Evolutionary conservation across 2,888 invertebrate genomes (phyloP), one percentile per base, ranked within the genome.

Genomic region (Chaetogeoica ovagalla): DNA sequence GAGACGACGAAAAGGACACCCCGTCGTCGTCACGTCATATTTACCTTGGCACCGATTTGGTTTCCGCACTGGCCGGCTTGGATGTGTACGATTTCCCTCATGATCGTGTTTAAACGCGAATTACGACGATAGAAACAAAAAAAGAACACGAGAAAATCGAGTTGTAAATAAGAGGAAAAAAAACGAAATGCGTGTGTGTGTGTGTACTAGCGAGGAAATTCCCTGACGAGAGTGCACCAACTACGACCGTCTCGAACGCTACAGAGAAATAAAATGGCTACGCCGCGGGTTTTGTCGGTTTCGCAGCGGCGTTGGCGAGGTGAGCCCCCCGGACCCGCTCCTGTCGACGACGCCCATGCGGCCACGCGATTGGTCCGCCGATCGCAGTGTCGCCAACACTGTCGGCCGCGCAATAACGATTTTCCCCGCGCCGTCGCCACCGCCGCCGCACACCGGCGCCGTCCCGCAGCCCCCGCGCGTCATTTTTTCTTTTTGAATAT

Each of bases 1-100:
- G n/a, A n/a, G n/a, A n/a, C n/a, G n/a, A n/a, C n/a, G n/a, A n/a
- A n/a, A n/a, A n/a, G n/a, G n/a, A n/a, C n/a, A n/a, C n/a, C n/a
- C n/a, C n/a, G n/a, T n/a, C n/a, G n/a, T n/a, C n/a, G n/a, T n/a
- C n/a, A n/a, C n/a, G n/a, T n/a, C n/a, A 73, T 48, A 77, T 52
- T 87, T 86, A 95, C 95, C 92, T 95, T 95, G 83, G 95, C 94
- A 84, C 95, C 95, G 85, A 96, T 95, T 88, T 96, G 95, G 87
- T 95, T 95, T 83, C 95, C 95, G 86, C 95, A 95, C 87, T 95
- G 95, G 82, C 95, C 95, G 82, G 92, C 94, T 87, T 95, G 95
- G 83, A 95, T 89, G 87, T 95, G 95, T 84, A 95, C 94, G 85
- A 95, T 95, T 91, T 95, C 95, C 89, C 95, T 91, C 95, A 95